Percentiles rank a stretch among this genome's conserved stretches.
Conservation (phyloP, 2,113 vertebrate species). For the Sterrhoptilus dennistouni region DNA sequence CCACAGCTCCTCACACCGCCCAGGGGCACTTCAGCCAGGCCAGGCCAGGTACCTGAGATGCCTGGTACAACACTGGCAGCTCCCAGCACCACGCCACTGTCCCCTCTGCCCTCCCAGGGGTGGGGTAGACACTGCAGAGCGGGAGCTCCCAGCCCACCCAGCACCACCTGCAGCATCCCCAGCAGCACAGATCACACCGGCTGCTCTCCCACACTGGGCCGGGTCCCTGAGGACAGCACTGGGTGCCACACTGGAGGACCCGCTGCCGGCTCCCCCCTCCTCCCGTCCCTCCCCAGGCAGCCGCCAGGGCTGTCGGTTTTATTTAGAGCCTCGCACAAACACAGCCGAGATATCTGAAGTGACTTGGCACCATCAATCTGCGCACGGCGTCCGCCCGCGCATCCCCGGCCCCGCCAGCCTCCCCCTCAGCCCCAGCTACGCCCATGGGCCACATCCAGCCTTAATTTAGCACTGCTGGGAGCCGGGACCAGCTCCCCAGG, state of each 20-base stretch:
- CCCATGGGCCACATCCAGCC: neutral
- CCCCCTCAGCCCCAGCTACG: slow-evolving; percentile 10
- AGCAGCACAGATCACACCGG: neutral
- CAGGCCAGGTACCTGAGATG: neutral
- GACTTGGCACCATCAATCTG: slow-evolving; percentile 33
- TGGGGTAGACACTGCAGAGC: accelerated
- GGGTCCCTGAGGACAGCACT: accelerated
- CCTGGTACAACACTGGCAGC: neutral
- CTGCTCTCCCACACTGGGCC: accelerated
- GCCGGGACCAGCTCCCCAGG: neutral
- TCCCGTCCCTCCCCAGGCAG: neutral
- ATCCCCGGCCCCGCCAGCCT: neutral
- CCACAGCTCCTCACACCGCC: neutral
- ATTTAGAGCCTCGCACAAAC: slow-evolving; percentile 51
- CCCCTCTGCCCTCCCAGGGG: neutral
- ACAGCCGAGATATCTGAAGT: slow-evolving; percentile 27
- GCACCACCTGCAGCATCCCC: neutral
- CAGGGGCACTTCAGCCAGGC: neutral
- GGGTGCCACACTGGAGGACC: neutral
- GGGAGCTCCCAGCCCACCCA: neutral
- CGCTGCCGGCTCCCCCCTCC: neutral
- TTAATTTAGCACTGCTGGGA: neutral
- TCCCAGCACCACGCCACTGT: neutral
- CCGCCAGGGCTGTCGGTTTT: slow-evolving; percentile 11
- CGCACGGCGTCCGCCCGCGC: neutral